These are phyloP conservation scores for Crotalus horridus DNA, from an alignment of 2,113 vertebrate genomes.

Conservation along the genomic window DNA sequence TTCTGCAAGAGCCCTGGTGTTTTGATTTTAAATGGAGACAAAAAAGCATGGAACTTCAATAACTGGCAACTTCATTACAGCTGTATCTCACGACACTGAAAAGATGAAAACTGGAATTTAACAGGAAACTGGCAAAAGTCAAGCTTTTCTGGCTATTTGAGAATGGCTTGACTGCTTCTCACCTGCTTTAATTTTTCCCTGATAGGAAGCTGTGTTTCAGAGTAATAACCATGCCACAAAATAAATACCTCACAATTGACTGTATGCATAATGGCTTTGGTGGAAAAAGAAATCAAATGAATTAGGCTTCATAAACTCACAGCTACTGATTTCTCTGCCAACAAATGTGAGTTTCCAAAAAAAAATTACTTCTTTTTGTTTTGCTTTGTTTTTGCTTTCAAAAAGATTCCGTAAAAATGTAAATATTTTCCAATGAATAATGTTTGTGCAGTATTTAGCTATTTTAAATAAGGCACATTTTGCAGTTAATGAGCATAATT, in stretches of 20 bases:
- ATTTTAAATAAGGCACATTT: slow-evolving; percentile 19
- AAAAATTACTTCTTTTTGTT: neutral
- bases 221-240: slow-evolving; percentile 54
- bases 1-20: neutral
- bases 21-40: slow-evolving; percentile 6
- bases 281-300: slow-evolving; percentile 43
- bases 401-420: slow-evolving; percentile 26
- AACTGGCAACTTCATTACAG: slow-evolving; percentile 31
- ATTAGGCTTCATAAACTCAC: slow-evolving; percentile 43
- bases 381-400: slow-evolving; percentile 37
- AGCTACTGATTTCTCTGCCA: slow-evolving; percentile 35
- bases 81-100: slow-evolving; percentile 28
- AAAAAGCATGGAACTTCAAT: slow-evolving; percentile 23
- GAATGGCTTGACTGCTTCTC: slow-evolving; percentile 56
- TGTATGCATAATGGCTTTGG: slow-evolving; percentile 47
- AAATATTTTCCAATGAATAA: neutral
- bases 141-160: slow-evolving; percentile 39
- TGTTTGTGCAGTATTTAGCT: neutral
- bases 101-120: slow-evolving; percentile 12
- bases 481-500: neutral
- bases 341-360: slow-evolving; percentile 22
- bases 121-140: slow-evolving; percentile 27
- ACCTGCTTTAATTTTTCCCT: slow-evolving; percentile 60
- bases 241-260: slow-evolving; percentile 54
- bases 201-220: slow-evolving; percentile 57